Conservation (phyloP, 2,888 invertebrate species). For the Oxycera nigricornis region DNA sequence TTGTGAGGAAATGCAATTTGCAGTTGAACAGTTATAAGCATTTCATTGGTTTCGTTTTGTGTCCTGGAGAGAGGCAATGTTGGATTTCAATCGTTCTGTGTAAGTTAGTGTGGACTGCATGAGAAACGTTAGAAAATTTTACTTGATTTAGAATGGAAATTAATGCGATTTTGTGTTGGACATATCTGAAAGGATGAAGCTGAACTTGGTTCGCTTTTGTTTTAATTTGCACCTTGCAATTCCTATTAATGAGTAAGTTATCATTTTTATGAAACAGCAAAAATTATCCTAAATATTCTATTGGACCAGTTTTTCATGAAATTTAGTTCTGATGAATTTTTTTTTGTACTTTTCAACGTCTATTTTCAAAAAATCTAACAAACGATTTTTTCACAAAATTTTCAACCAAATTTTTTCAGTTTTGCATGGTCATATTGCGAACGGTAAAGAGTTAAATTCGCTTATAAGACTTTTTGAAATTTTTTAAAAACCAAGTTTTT, state of each 20-base stretch:
- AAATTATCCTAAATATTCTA: no score
- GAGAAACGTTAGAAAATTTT: not conserved
- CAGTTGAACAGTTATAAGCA: conserved; percentile 8
- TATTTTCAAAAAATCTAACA: no score
- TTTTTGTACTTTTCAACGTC: no score
- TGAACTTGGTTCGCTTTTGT: not conserved
- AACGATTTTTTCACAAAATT: no score
- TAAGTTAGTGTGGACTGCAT: not conserved
- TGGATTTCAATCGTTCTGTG: not conserved
- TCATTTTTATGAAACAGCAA: no score
- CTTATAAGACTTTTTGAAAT: no score
- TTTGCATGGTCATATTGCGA: no score
- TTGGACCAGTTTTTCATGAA: no score
- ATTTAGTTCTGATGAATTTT: no score
- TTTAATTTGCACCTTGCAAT: not conserved
- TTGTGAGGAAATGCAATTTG: conserved; percentile 43
- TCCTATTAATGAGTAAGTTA: not conserved
- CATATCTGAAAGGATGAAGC: not conserved
- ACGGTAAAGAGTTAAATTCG: no score
- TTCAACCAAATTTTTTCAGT: no score
- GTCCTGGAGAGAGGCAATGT: not conserved
- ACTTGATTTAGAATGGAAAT: not conserved
- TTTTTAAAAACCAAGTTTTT: no score
- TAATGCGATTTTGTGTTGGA: not conserved
- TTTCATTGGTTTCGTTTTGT: not conserved